Conservation (phyloP, 2,113 vertebrate species). For the Mobula hypostoma region DNA sequence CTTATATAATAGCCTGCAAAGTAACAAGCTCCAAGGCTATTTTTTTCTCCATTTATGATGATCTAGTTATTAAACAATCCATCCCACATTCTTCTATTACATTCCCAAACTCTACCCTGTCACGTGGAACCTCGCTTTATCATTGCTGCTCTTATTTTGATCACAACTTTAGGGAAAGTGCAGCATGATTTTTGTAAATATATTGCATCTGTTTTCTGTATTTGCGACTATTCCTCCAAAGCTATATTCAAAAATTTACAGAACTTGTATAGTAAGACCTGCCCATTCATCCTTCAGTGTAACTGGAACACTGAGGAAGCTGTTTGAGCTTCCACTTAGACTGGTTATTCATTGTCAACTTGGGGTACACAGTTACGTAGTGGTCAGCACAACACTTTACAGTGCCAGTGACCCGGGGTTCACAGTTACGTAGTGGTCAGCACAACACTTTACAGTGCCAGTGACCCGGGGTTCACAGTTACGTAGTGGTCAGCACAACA, state of each 20-base stretch:
- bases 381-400: too few relatives aligned
- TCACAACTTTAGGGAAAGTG: neutral
- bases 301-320: neutral
- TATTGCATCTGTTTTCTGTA: neutral
- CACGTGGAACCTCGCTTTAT: neutral
- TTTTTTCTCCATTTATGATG: neutral
- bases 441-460: too few relatives aligned
- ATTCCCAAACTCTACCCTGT: neutral
- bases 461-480: too few relatives aligned
- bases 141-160: neutral
- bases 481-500: too few relatives aligned
- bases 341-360: neutral
- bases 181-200: neutral
- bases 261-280: neutral
- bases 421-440: too few relatives aligned
- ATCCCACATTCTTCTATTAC: neutral
- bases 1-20: neutral
- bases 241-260: neutral
- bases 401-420: too few relatives aligned
- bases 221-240: neutral
- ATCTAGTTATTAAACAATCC: neutral
- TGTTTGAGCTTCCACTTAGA: neutral
- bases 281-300: neutral
- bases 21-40: neutral
- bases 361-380: too few relatives aligned